Evolutionary conservation across 1,140 invertebrate genomes (phyloP).

Genomic region (Drosophila orosa): DNA sequence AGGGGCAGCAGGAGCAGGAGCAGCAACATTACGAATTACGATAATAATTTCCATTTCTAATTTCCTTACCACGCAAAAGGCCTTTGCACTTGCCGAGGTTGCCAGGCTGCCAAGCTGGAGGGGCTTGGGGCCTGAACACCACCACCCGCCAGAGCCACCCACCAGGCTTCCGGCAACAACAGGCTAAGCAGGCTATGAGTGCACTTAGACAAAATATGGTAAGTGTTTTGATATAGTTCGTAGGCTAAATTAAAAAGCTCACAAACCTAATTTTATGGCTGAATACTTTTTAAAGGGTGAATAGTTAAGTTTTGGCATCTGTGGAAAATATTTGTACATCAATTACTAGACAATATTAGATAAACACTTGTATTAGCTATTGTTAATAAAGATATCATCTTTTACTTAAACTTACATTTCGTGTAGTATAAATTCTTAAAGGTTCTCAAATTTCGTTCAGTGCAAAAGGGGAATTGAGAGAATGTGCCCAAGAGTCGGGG

Average conservation of each 20-base stretch:
- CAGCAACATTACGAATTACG: slow-evolving; percentile 72
- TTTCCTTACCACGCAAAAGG: slow-evolving; percentile 74
- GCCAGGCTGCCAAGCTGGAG: slow-evolving; percentile 16
- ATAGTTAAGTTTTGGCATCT: too few species aligned
- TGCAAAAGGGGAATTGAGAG: neutral
- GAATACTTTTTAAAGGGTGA: neutral
- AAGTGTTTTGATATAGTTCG: neutral
- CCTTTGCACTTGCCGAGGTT: slow-evolving; percentile 61
- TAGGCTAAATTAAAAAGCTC: too few species aligned
- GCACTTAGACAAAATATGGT: slow-evolving; percentile 1
- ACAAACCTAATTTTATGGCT: neutral
- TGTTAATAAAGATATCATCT: too few species aligned
- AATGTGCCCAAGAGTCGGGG: slow-evolving; percentile 23
- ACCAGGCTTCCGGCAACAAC: slow-evolving; percentile 44
- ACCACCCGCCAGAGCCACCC: slow-evolving; percentile 1
- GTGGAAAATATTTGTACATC: too few species aligned
- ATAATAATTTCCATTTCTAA: slow-evolving; percentile 83
- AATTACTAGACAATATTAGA: too few species aligned
- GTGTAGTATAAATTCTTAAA: too few species aligned
- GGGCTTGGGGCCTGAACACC: slow-evolving; percentile 8
- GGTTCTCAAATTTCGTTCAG: neutral
- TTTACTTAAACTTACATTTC: too few species aligned
- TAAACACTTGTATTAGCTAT: too few species aligned
- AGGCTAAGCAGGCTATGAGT: slow-evolving; percentile 26
- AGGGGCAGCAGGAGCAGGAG: slow-evolving; percentile 19